phyloP scores from a whole-genome alignment of 2,797 vertebrate genomes.

The Lepus townsendii region DNA sequence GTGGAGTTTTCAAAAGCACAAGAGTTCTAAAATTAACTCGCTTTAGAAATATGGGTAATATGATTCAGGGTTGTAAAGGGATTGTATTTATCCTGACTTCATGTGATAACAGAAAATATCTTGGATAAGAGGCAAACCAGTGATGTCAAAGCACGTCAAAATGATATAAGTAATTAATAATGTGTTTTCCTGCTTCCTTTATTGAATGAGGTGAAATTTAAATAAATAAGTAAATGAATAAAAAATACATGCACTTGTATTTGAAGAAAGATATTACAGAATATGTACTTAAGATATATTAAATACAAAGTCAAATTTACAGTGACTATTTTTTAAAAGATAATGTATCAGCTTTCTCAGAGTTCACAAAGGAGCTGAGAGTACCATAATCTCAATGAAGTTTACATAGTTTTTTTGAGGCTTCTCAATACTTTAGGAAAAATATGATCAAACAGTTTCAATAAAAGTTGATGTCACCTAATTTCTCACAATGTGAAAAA shows the following conservation, averaged over 20 bases:
- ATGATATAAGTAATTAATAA: neutral
- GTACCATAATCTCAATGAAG: neutral
- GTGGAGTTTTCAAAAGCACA: neutral
- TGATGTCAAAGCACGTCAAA: neutral
- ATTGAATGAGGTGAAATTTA: neutral
- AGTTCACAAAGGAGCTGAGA: neutral
- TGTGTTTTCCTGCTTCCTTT: neutral
- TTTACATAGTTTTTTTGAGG: neutral
- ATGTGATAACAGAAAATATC: neutral
- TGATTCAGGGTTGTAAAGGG: neutral
- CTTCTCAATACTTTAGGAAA: neutral
- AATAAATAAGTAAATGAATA: neutral
- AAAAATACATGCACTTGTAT: neutral
- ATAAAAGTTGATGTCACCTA: neutral
- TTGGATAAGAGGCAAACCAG: neutral
- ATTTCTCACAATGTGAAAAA: neutral
- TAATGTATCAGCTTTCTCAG: neutral
- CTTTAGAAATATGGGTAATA: neutral
- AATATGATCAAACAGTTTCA: neutral
- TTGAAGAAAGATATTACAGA: neutral
- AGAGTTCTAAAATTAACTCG: neutral
- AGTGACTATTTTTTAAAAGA: neutral
- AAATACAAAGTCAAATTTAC: neutral
- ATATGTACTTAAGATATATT: neutral
- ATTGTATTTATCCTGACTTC: neutral